phyloP scores from a whole-genome alignment of 2,797 vertebrate species.

The Helostoma temminkii region DNA sequence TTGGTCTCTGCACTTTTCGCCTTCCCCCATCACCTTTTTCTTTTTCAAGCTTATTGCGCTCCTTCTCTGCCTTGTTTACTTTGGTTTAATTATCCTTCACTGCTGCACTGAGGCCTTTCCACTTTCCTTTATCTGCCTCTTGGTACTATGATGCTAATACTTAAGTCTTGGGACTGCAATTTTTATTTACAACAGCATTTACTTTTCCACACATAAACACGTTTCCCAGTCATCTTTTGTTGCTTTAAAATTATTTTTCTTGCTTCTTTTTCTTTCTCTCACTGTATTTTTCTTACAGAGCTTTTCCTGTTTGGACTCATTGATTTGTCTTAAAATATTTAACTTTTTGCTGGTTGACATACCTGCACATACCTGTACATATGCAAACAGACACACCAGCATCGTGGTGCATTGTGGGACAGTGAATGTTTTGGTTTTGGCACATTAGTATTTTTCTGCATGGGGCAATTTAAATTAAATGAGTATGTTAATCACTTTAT shows the following conservation, averaged over 20 bases:
- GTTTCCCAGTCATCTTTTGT: conserved; percentile 34
- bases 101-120: conserved; percentile 72
- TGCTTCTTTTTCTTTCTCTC: conserved; percentile 46
- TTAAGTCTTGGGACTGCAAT: conserved; percentile 54
- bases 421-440: conserved; percentile 85
- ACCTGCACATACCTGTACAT: conserved; percentile 17
- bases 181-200: conserved; percentile 38
- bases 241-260: conserved; percentile 42
- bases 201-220: conserved; percentile 24
- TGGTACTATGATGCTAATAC: conserved; percentile 76
- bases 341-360: conserved; percentile 74
- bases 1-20: conserved; percentile 54
- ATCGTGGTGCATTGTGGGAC: conserved; percentile 90
- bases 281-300: conserved; percentile 43
- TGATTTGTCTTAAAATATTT: conserved; percentile 59
- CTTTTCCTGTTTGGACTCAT: conserved; percentile 61
- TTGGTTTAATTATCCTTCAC: conserved; percentile 57
- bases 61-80: conserved; percentile 74
- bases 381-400: conserved; percentile 74
- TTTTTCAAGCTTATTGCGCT: conserved; percentile 75
- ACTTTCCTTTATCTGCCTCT: conserved; percentile 55
- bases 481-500: not conserved
- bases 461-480: conserved; percentile 72
- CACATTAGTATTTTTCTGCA: conserved; percentile 84
- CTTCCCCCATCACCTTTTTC: conserved; percentile 46